Evolutionary conservation across 2,888 invertebrate species (phyloP).

Genomic region (Yponomeuta evonymella): DNA sequence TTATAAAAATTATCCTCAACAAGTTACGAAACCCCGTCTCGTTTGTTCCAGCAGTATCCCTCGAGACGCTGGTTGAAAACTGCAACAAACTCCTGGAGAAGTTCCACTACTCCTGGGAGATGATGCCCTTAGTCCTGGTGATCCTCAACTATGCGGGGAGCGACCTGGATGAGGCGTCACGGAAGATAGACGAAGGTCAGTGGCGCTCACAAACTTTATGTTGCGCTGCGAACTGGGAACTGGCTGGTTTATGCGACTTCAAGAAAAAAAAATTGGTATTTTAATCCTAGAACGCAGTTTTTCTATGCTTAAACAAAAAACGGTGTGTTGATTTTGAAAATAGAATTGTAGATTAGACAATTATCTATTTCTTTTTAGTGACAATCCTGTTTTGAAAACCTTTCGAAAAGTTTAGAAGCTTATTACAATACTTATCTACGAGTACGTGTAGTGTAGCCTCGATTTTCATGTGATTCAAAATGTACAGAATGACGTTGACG

Average conservation of each 20-base stretch:
- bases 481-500: no score
- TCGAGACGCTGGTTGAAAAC: conserved; percentile 79
- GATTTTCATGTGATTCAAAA: no score
- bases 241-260: not conserved
- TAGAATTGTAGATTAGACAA: no score
- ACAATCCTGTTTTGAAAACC: no score
- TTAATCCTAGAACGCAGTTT: no score
- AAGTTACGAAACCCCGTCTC: not conserved
- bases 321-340: no score
- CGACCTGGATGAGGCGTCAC: conserved; percentile 84
- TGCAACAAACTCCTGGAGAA: conserved; percentile 84
- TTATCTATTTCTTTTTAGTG: no score
- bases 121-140: conserved; percentile 87
- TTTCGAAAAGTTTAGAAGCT: no score
- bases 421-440: no score
- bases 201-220: not conserved
- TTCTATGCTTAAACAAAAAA: no score
- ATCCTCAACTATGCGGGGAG: conserved; percentile 85
- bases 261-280: not conserved
- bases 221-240: not conserved
- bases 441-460: no score
- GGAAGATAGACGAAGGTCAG: conserved; percentile 85
- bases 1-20: not conserved
- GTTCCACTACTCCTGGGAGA: conserved; percentile 87
- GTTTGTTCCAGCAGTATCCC: conserved; percentile 50